Base-by-base conservation (phyloP, 2,113 vertebrate species). In the Anarhynchus alexandrinus region DNA sequence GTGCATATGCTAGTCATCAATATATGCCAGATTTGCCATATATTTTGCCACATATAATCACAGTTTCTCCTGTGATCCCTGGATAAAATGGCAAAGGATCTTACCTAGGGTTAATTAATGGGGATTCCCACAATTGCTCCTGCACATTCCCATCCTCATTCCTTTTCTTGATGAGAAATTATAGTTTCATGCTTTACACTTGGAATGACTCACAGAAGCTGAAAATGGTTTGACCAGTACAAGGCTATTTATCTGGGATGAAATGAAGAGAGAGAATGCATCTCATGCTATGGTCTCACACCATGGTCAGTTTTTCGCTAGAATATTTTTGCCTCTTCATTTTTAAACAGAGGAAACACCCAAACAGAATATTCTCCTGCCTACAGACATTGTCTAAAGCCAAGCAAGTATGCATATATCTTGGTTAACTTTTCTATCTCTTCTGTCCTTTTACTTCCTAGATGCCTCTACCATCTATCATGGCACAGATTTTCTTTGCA, bases 401-500 rank as follows among this genome's bases (percentile, higher is more conserved):
- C 36, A 77, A 69, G 12, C 3, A 77, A 80, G 6, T 43, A 82
- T 82, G 26, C 2, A 1, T 74, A 12, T 71, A 42, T 90, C 25
- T 70, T 70, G 9, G 17, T 62, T 58, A 42, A 22, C 2, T 88
- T 93, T 95, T 74, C 51, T 34, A 3, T 34, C 10, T 81, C 45
- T 87, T 86, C 47, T 67, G 11, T 42, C 13, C 30, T 92, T 88
- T 88, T 51, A 23, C 71, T 94, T 95, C n/a, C n/a, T 14, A 43
- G 67, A 57, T 92, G 36, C 43, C 30, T 92, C 55, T 77, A 27
- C 58, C 49, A 18, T 78, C 79, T 90, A 55, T 43, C 54, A 64
- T 40, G 76, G 58, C 78, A 42, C 54, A 96, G 71, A 80, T 73
- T 90, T 96, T 83, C 66, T 85, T 59, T 94, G 69, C 61, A 83